These are phyloP conservation scores for Coccyzus lansbergi DNA, from an alignment of 2,797 vertebrate species.

Conservation along the genomic window DNA sequence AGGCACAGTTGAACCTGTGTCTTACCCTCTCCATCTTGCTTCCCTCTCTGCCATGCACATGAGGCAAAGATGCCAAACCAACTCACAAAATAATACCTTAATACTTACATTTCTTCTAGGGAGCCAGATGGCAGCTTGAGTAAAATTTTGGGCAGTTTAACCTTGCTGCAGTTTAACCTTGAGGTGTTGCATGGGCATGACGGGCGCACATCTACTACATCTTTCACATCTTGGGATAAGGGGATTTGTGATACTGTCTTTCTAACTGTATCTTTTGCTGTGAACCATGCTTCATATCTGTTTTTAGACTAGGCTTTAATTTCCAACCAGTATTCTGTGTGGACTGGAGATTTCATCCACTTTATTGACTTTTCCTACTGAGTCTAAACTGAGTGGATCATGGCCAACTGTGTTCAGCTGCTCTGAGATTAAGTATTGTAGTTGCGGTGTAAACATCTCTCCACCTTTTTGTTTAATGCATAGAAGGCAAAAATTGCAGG, in stretches of 20 bases:
- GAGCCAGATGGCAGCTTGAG: neutral
- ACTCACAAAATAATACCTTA: neutral
- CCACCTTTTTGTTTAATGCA: neutral
- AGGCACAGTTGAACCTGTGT: neutral
- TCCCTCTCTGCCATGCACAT: neutral
- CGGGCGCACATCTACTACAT: accelerated
- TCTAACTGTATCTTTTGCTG: neutral
- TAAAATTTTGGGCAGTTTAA: neutral
- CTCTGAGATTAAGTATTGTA: neutral
- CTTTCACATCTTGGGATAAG: neutral
- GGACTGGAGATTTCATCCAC: neutral
- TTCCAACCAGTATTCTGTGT: neutral
- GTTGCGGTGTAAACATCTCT: neutral
- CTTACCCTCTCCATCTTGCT: neutral
- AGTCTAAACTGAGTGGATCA: neutral
- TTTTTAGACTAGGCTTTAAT: neutral
- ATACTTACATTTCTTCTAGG: neutral
- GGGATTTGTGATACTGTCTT: neutral
- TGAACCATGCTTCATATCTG: neutral
- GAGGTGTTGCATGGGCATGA: neutral
- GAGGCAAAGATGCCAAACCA: neutral
- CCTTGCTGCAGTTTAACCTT: neutral
- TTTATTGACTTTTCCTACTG: neutral
- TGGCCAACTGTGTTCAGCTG: neutral
- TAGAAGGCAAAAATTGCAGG: neutral